Percentiles rank a stretch among this genome's conserved stretches.
These are phyloP conservation scores for Nannospalax galili DNA, from an alignment of 2,113 vertebrate genomes.

Conservation along the genomic window DNA sequence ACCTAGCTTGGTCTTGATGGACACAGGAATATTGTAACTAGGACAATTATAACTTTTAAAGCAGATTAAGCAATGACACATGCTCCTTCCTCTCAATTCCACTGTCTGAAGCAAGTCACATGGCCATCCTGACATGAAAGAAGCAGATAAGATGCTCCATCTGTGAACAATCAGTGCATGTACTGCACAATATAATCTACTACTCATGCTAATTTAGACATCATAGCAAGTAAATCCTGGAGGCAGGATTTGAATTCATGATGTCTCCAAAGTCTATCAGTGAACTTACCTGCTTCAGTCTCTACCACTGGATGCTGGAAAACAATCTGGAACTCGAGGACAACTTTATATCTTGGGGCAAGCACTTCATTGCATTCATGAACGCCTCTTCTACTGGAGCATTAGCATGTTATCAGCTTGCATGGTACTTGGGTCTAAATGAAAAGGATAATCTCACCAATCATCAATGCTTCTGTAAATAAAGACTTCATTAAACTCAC, in stretches of 20 bases:
- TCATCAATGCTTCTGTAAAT: background rate
- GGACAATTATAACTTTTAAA: background rate
- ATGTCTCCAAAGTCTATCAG: background rate
- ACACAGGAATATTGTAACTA: background rate
- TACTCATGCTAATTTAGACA: background rate
- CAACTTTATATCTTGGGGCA: conserved; percentile 5
- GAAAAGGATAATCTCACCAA: background rate
- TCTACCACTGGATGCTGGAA: background rate
- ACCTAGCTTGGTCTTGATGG: background rate
- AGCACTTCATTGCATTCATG: background rate
- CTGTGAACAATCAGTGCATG: background rate
- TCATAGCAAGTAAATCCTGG: background rate
- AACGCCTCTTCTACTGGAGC: background rate
- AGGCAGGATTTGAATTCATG: background rate
- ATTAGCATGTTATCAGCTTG: background rate
- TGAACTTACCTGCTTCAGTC: background rate
- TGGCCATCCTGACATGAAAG: background rate
- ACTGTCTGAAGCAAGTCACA: background rate
- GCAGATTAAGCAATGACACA: background rate
- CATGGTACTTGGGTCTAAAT: background rate
- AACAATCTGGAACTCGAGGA: background rate
- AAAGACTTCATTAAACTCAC: background rate
- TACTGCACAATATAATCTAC: background rate
- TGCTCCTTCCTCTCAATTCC: background rate
- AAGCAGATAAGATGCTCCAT: background rate